A percentile compares a stretch with the other conserved stretches of the same genome.
Conservation (phyloP, 2,888 invertebrate genomes). For the Orchesella flavescens region DNA sequence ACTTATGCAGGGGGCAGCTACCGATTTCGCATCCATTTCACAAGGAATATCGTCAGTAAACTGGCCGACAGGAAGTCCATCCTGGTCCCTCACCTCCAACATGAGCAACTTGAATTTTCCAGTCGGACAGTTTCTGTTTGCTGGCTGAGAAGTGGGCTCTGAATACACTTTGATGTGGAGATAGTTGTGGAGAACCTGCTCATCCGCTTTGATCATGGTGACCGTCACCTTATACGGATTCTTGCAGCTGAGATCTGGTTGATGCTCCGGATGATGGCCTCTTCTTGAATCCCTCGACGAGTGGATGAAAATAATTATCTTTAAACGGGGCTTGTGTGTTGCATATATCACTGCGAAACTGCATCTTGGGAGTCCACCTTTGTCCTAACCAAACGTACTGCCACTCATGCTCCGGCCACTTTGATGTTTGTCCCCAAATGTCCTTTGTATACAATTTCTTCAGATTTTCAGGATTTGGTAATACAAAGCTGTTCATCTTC, state of each 20-base stretch:
- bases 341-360: no score
- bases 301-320: background rate
- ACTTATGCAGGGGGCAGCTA: no score
- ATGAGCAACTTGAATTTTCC: constrained; percentile 44
- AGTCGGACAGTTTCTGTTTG: constrained; percentile 9
- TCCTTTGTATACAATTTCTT: no score
- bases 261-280: background rate
- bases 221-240: constrained; percentile 35
- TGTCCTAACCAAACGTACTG: background rate
- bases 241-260: constrained; percentile 1
- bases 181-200: constrained; percentile 39
- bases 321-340: no score
- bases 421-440: background rate
- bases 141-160: background rate
- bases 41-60: no score
- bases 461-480: no score
- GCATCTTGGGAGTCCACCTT: no score
- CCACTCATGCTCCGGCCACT: background rate
- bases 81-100: no score
- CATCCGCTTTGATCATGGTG: constrained; percentile 30
- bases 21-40: no score
- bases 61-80: no score
- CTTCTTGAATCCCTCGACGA: background rate
- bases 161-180: constrained; percentile 39
- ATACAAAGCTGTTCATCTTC: no score